phyloP scores from a whole-genome alignment of 2,888 invertebrate species.

The Acanthosoma haemorrhoidale region DNA sequence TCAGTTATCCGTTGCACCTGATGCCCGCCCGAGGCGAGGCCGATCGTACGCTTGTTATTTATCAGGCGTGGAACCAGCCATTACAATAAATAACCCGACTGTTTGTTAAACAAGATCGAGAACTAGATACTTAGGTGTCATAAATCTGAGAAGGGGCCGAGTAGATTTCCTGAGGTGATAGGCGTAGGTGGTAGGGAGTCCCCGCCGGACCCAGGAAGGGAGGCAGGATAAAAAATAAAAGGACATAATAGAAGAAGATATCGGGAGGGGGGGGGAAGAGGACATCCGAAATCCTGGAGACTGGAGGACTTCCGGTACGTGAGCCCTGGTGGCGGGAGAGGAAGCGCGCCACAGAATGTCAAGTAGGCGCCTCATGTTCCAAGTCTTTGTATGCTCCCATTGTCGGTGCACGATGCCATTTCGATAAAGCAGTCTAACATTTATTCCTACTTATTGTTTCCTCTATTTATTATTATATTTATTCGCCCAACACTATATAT shows the following conservation, averaged over 20 bases:
- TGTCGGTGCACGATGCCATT: too few relatives aligned
- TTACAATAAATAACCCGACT: constrained; percentile 9
- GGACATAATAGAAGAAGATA: neutral
- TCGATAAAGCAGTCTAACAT: too few relatives aligned
- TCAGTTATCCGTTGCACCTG: neutral
- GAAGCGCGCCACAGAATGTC: neutral
- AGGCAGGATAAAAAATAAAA: neutral
- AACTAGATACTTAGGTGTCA: constrained; percentile 8
- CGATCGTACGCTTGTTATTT: neutral
- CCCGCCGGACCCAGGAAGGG: neutral
- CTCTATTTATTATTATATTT: too few relatives aligned
- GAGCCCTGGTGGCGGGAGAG: neutral
- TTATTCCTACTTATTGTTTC: too few relatives aligned
- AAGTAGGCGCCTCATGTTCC: constrained; percentile 8
- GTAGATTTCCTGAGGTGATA: neutral
- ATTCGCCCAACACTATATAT: too few relatives aligned
- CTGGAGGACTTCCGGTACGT: constrained; percentile 15
- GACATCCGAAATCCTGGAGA: constrained; percentile 25
- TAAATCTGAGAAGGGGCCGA: constrained; percentile 1
- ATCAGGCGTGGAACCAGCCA: constrained; percentile 6
- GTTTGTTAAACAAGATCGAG: constrained; percentile 12
- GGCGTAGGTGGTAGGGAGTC: neutral
- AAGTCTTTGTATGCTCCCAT: too few relatives aligned
- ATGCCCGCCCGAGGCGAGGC: neutral
- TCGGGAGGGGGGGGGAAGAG: neutral